Evolutionary conservation across 2,797 vertebrate species (phyloP).

Genomic region (Brachyalestes nurse): DNA sequence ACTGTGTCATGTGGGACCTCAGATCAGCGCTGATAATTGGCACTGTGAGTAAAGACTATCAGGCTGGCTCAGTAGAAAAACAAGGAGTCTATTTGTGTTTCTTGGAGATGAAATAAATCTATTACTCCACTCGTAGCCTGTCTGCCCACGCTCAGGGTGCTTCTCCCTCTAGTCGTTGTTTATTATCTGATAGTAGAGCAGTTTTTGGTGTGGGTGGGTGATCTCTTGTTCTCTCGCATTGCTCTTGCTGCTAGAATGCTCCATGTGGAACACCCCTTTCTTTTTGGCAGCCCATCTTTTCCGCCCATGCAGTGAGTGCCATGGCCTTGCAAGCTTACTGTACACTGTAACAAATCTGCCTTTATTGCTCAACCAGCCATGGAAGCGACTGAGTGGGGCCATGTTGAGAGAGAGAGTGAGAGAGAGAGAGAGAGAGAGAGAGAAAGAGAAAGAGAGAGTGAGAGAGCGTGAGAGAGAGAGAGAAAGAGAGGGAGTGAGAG

Average conservation of each 20-base stretch:
- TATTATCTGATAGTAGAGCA: slow-evolving; percentile 57
- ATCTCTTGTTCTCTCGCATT: slow-evolving; percentile 45
- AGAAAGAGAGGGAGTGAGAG: slow-evolving; percentile 47
- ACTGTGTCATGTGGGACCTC: not conserved
- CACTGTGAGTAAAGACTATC: not conserved
- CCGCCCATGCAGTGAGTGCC: slow-evolving; percentile 38
- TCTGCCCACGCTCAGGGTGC: slow-evolving; percentile 36
- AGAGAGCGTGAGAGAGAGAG: slow-evolving; percentile 42
- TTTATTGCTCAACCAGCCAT: slow-evolving; percentile 57
- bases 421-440: slow-evolving; percentile 46
- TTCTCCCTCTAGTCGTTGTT: slow-evolving; percentile 45
- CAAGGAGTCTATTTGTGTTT: not conserved
- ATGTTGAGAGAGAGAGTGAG: slow-evolving; percentile 52
- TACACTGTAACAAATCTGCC: slow-evolving; percentile 38
- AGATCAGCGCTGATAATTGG: not conserved
- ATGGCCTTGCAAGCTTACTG: slow-evolving; percentile 29
- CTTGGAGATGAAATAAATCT: slow-evolving; percentile 12
- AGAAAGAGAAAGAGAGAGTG: slow-evolving; percentile 45
- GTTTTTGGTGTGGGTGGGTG: slow-evolving; percentile 55
- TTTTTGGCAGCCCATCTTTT: slow-evolving; percentile 25
- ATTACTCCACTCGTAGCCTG: slow-evolving; percentile 27
- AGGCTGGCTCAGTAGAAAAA: not conserved
- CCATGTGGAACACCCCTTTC: slow-evolving; percentile 36
- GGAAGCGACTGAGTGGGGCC: slow-evolving; percentile 34
- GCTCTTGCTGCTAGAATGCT: slow-evolving; percentile 35